These are phyloP conservation scores for Oligia strigilis DNA, from an alignment of 2,888 invertebrate species.

Conservation along the genomic window DNA sequence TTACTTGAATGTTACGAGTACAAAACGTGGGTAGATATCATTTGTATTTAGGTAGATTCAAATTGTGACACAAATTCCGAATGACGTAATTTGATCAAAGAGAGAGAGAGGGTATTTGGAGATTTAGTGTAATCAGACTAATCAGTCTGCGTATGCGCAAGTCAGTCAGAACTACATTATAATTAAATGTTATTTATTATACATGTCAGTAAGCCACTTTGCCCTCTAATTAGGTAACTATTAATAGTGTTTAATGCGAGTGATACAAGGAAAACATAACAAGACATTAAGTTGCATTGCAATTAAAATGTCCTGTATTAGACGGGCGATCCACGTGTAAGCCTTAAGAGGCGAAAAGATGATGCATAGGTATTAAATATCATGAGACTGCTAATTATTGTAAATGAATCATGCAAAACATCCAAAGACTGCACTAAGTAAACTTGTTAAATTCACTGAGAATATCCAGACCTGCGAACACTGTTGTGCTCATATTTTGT, in stretches of 20 bases:
- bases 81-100: slow-evolving; percentile 18
- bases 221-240: slow-evolving; percentile 23
- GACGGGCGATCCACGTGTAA: slow-evolving; percentile 33
- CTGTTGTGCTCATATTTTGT: slow-evolving; percentile 3
- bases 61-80: slow-evolving; percentile 23
- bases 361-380: slow-evolving; percentile 43
- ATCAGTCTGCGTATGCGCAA: slow-evolving; percentile 1
- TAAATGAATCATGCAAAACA: slow-evolving; percentile 46
- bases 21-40: slow-evolving; percentile 14
- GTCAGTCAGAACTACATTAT: not conserved
- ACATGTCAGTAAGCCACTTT: not conserved
- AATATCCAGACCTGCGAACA: slow-evolving; percentile 17
- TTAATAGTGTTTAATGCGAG: slow-evolving; percentile 12
- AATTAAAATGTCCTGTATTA: slow-evolving; percentile 33
- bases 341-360: slow-evolving; percentile 23
- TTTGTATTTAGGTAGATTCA: slow-evolving; percentile 15
- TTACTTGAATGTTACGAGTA: slow-evolving; percentile 15
- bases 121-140: slow-evolving; percentile 7
- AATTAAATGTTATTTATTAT: slow-evolving; percentile 18
- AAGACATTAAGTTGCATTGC: slow-evolving; percentile 2
- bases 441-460: slow-evolving; percentile 30
- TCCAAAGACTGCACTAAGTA: slow-evolving; percentile 30
- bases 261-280: slow-evolving; percentile 30
- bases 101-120: slow-evolving; percentile 8
- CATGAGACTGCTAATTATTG: slow-evolving; percentile 42